Evolutionary conservation across 2,113 vertebrate species (phyloP).

Genomic region (Heterotis niloticus): DNA sequence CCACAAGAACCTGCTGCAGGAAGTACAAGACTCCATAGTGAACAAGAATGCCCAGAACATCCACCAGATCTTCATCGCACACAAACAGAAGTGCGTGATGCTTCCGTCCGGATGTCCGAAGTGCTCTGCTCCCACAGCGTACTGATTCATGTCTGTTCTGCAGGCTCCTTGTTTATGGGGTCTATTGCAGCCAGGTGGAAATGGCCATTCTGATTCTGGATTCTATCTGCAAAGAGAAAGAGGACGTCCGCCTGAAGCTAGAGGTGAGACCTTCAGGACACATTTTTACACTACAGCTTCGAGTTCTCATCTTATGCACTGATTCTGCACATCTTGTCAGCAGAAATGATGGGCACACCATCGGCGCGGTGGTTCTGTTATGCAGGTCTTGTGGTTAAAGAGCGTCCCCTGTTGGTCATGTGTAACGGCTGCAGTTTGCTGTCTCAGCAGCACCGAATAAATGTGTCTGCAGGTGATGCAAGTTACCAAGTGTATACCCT

Average conservation of each 20-base stretch:
- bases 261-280: conserved; percentile 64
- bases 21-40: conserved; percentile 81
- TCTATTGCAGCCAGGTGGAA: conserved; percentile 90
- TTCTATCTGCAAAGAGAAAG: conserved; percentile 84
- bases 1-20: conserved; percentile 78
- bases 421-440: background rate
- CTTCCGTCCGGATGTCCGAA: background rate
- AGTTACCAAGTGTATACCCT: too few species aligned
- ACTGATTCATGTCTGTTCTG: background rate
- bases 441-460: too few species aligned
- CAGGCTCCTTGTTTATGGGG: conserved; percentile 86
- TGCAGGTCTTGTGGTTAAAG: too few species aligned
- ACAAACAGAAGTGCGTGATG: conserved; percentile 82
- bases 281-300: background rate
- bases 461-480: too few species aligned
- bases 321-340: background rate
- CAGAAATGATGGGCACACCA: too few species aligned
- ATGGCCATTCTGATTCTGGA: conserved; percentile 79
- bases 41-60: conserved; percentile 85
- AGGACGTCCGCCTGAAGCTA: conserved; percentile 83
- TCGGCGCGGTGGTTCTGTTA: too few species aligned
- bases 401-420: background rate
- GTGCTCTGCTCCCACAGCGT: background rate
- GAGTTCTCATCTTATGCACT: background rate
- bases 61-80: conserved; percentile 83